phyloP scores from a whole-genome alignment of 2,113 vertebrate genomes.

The Leucopsar rothschildi region DNA sequence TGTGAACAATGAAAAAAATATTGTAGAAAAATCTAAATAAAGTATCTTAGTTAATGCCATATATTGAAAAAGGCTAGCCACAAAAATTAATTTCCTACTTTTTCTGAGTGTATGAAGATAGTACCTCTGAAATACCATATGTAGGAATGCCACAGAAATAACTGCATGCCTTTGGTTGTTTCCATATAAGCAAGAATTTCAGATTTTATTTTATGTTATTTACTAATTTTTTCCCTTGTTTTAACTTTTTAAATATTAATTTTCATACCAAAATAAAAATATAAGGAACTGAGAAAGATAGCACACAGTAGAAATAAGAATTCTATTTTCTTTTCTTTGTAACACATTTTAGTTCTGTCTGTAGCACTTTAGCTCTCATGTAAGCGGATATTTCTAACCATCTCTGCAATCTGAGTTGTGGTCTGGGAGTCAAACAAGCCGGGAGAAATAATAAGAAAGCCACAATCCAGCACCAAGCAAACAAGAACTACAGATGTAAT shows the following conservation, averaged over 20 bases:
- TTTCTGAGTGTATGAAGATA: background rate
- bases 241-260: background rate
- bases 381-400: background rate
- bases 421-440: background rate
- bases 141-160: background rate
- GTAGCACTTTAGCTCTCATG: background rate
- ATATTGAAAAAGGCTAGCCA: background rate
- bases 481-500: background rate
- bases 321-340: background rate
- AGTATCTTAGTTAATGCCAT: background rate
- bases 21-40: background rate
- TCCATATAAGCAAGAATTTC: background rate
- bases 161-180: background rate
- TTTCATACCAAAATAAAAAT: background rate
- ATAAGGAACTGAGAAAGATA: background rate
- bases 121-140: background rate
- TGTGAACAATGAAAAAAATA: background rate
- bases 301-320: background rate
- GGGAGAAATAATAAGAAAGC: background rate
- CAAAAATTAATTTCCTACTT: background rate
- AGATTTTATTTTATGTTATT: background rate
- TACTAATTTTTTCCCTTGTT: background rate
- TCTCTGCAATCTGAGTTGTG: background rate
- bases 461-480: background rate
- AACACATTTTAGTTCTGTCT: background rate